Evolutionary conservation across 2,888 invertebrate species (phyloP).

Genomic region (Epinotia nisella): DNA sequence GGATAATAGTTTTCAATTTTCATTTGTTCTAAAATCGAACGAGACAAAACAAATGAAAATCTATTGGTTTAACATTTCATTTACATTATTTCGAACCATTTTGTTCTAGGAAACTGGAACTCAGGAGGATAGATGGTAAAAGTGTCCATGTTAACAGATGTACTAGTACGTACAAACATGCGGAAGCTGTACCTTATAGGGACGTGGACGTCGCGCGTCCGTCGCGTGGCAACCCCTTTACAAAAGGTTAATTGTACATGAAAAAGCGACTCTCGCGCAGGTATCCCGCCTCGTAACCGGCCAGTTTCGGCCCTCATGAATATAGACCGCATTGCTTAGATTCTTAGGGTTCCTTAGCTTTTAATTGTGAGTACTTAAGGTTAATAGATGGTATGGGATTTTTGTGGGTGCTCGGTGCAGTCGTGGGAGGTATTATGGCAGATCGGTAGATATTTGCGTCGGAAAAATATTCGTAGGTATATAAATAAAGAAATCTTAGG

Average conservation of each 20-base stretch:
- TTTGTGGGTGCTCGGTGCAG: conserved; percentile 11
- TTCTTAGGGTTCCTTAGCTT: conserved; percentile 56
- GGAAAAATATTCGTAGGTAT: background rate
- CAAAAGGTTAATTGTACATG: conserved; percentile 72
- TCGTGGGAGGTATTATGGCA: conserved; percentile 15
- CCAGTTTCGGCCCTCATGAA: conserved; percentile 74
- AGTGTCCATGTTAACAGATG: conserved; percentile 17
- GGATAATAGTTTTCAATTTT: no score
- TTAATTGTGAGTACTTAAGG: conserved; percentile 58
- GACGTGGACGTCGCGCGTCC: conserved; percentile 66
- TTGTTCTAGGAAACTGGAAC: background rate
- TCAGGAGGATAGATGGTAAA: background rate
- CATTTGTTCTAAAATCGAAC: no score
- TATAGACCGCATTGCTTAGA: conserved; percentile 74
- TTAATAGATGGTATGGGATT: conserved; percentile 52
- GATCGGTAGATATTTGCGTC: background rate
- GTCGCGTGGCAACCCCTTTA: conserved; percentile 74
- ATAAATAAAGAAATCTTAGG: no score
- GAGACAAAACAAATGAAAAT: no score
- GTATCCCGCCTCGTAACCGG: conserved; percentile 72
- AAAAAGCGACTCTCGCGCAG: conserved; percentile 65
- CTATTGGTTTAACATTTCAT: no score
- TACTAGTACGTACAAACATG: conserved; percentile 22
- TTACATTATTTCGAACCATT: no score
- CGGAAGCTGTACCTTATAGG: conserved; percentile 60